Evolutionary conservation across 1,140 invertebrate genomes (phyloP), one percentile per base, ranked within the genome.

Genomic region (Trichonephila clavata): DNA sequence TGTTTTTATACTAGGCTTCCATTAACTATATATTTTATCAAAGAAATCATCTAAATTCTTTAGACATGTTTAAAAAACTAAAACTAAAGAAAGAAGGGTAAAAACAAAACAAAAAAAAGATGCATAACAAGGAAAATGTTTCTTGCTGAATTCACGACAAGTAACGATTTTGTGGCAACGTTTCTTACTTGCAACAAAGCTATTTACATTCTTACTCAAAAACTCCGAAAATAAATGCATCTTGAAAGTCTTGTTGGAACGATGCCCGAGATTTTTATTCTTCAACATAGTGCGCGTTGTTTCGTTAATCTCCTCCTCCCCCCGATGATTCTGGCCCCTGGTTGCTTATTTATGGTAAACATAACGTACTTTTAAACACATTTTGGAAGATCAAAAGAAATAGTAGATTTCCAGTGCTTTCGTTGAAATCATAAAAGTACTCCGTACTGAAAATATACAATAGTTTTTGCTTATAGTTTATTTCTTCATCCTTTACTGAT

Each of bases 191-290:
- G 27, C 32, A 88, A 39, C 60, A 63, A 43, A 32, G 27, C 86
- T 63, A 88, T 88, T 88, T 88, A 88, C 86, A 71, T 88, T 88
- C 63, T 88, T 88, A 57, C 32, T 71, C 86, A 32, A 88, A 88
- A 88, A 88, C 61, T 88, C 60, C 7, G 86, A 88, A 88, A 88
- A 88, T 88, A 88, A 88, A 88, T 88, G 86, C 86, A 57, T 88
- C 86, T 50, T 50, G 60, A 63, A 63, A 88, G 61, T 88, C 86
- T 88, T 88, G 61, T 57, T 88, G 86, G 86, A 88, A 88, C 61
- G 63, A 8, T 88, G 86, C 86, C 86, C 86, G 39, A 57, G 32
- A 88, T 27, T 32, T 86, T 86, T 60, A 60, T 86, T 86, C 84
- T 86, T 86, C 6, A 63, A 32, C 84, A 63, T 60, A 18, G 57